phyloP scores from a whole-genome alignment of 2,113 vertebrate species.

The Platichthys flesus region DNA sequence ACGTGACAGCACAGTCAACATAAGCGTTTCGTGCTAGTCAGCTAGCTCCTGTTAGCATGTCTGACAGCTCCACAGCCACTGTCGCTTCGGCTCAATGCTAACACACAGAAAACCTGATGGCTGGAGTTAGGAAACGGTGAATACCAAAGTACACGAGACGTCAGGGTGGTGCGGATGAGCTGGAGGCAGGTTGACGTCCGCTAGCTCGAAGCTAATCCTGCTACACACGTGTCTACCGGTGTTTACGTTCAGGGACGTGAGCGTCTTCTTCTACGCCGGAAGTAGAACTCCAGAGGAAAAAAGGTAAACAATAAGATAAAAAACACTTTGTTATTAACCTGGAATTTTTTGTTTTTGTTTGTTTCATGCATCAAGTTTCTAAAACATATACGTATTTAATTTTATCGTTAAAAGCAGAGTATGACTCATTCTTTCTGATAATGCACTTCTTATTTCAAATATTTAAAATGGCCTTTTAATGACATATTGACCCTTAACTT shows the following conservation, averaged over 20 bases:
- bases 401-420: too few species aligned
- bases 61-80: neutral
- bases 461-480: too few species aligned
- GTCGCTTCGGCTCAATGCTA: neutral
- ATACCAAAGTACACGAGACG: neutral
- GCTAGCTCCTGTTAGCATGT: slow-evolving; percentile 39
- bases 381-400: too few species aligned
- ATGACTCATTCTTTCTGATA: too few species aligned
- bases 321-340: too few species aligned
- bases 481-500: too few species aligned
- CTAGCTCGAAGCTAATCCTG: neutral
- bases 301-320: neutral
- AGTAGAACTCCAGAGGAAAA: neutral
- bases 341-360: too few species aligned
- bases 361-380: too few species aligned
- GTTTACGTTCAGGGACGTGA: neutral
- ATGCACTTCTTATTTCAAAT: too few species aligned
- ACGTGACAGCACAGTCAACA: neutral
- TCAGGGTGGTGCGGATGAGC: too few species aligned
- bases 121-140: too few species aligned
- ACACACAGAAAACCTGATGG: neutral
- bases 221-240: slow-evolving; percentile 5
- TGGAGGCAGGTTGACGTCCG: neutral
- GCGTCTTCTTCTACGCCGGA: slow-evolving; percentile 61
- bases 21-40: slow-evolving; percentile 5